Conservation (phyloP, 2,113 vertebrate species). For the Lagopus muta region DNA sequence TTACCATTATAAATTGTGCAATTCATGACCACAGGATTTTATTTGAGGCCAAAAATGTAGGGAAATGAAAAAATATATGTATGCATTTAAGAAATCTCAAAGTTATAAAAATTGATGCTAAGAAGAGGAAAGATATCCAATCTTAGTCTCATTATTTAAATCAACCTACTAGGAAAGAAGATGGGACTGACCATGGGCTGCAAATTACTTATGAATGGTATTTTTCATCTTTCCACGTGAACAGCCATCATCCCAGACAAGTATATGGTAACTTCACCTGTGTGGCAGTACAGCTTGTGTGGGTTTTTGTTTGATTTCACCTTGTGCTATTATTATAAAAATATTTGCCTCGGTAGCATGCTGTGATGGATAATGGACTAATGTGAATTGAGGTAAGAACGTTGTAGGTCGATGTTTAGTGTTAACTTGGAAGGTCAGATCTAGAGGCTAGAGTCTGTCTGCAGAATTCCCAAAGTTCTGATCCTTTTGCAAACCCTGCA, state of each 20-base stretch:
- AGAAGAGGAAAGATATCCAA: background rate
- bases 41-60: background rate
- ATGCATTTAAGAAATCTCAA: background rate
- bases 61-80: background rate
- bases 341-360: constrained; percentile 7
- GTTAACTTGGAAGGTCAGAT: constrained; percentile 62
- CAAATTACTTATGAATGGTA: background rate
- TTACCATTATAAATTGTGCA: background rate
- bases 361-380: constrained; percentile 39
- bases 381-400: constrained; percentile 72
- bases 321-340: constrained; percentile 15
- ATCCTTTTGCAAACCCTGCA: constrained; percentile 56
- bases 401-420: constrained; percentile 59
- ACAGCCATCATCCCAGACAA: background rate
- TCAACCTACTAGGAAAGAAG: background rate
- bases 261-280: background rate
- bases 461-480: constrained; percentile 56
- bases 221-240: background rate
- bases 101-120: background rate
- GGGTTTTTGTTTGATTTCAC: constrained; percentile 13
- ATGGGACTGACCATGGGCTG: background rate
- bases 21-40: background rate
- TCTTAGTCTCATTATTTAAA: background rate
- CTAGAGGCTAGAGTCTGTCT: constrained; percentile 21
- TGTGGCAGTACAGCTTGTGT: background rate